Base-by-base conservation (phyloP, 53 echinoderm and acorn worm genomes). In the Paracentrotus lividus region DNA sequence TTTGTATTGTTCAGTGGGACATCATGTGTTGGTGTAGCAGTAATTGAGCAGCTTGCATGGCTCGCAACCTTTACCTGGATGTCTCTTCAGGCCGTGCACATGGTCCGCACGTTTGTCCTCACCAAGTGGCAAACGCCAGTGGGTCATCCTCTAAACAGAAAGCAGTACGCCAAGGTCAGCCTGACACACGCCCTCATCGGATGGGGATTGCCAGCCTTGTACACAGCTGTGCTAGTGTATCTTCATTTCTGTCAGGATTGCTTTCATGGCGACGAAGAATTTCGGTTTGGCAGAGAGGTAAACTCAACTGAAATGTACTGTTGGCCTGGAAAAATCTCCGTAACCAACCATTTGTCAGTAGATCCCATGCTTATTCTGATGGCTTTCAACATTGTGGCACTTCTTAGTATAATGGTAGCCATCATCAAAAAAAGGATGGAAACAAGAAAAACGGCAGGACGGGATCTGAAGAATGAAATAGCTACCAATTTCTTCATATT, bases 151-250 rank as follows among this genome's bases (percentile, higher is more conserved):
- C 42, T 24, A 55, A 27, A 40, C 60, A 36, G 89, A 14, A 57
- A 26, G 42, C 60, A 61, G n/a, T 40, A 38, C 5, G n/a, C n/a
- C 89, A 88, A 16, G 65, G 65, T 88, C 89, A 88, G 54, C 86
- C 31, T 86, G 54, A 1, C 53, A 36, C 89, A 88, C 65, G 89
- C 89, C 89, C 60, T 88, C 89, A 60, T 58, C 42, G 89, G 89
- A 13, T 88, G 89, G 89, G 89, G 89, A 18, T 40, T 88, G 2
- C 89, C 89, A 88, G 42, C 26, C n/a, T 20, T 64, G 42, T 88
- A 88, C 65, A 43, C 57, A 20, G 60, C n/a, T 42, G 61, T 88
- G 20, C 65, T 88, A 20, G 13, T 88, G 43, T 64, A 24, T 33
- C 8, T 88, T 5, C 60, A 88, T 43, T 44, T 42, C 3, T 88